A percentile compares a stretch with the other conserved stretches of the same genome.
These are phyloP conservation scores for Cyclophora albipunctata DNA, from an alignment of 2,888 invertebrate genomes.

Conservation along the genomic window DNA sequence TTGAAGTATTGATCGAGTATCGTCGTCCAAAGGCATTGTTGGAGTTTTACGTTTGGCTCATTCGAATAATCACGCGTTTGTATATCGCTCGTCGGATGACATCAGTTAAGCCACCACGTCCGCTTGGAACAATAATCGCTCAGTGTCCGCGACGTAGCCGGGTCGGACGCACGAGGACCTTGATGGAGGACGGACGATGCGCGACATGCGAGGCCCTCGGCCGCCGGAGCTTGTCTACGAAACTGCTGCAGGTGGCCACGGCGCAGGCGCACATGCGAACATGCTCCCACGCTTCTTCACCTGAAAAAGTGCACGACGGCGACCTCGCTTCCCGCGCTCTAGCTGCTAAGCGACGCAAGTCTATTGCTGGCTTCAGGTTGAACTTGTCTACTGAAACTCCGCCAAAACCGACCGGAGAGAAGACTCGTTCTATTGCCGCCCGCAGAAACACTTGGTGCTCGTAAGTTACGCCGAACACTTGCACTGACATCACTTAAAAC, in stretches of 20 bases:
- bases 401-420: conserved; percentile 44
- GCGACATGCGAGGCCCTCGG: conserved; percentile 68
- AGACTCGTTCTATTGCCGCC: conserved; percentile 43
- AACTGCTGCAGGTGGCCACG: conserved; percentile 66
- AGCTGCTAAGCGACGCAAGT: conserved; percentile 66
- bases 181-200: conserved; percentile 68
- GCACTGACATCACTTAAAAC: neutral
- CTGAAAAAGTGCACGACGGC: conserved; percentile 47
- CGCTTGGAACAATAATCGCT: conserved; percentile 65
- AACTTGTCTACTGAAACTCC: conserved; percentile 49
- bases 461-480: conserved; percentile 44
- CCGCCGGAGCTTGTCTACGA: conserved; percentile 60
- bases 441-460: conserved; percentile 74
- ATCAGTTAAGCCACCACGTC: conserved; percentile 72
- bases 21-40: conserved; percentile 48
- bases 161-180: conserved; percentile 65
- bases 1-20: conserved; percentile 60
- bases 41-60: conserved; percentile 52
- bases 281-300: conserved; percentile 48
- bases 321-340: conserved; percentile 63
- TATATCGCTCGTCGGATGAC: conserved; percentile 66
- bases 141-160: conserved; percentile 69
- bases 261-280: conserved; percentile 69
- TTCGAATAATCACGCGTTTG: conserved; percentile 58
- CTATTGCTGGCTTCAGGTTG: conserved; percentile 60